Percentiles rank a stretch among this genome's conserved stretches.
phyloP scores from a whole-genome alignment of 2,888 invertebrate genomes.

The Opisthograptis luteolata region DNA sequence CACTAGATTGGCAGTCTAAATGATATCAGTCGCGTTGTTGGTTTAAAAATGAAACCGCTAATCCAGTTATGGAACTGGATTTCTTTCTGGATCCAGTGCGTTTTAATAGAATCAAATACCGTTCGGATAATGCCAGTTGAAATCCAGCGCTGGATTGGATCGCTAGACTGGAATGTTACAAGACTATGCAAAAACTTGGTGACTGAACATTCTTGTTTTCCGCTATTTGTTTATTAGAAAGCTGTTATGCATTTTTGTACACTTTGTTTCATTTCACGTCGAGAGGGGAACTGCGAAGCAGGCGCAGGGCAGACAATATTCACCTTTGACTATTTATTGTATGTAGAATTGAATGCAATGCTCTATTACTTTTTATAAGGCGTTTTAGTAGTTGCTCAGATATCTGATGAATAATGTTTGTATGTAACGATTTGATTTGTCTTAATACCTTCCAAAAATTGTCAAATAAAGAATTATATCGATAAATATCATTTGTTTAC shows the following conservation, averaged over 20 bases:
- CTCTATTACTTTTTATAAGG: conserved; percentile 1
- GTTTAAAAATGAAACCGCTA: too few species aligned
- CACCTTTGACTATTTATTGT: background rate
- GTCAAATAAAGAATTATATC: conserved; percentile 52
- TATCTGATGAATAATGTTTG: conserved; percentile 5
- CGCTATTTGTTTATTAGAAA: conserved; percentile 26
- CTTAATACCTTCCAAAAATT: conserved; percentile 3
- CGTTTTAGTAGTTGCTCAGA: conserved; percentile 5
- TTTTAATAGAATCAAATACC: too few species aligned
- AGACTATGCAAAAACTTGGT: too few species aligned
- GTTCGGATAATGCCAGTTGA: too few species aligned
- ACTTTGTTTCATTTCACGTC: conserved; percentile 2
- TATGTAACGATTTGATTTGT: conserved; percentile 3
- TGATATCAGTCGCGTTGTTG: too few species aligned
- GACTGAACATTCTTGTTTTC: conserved; percentile 17
- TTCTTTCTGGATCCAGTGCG: too few species aligned
- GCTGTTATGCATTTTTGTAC: conserved; percentile 3
- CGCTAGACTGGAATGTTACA: too few species aligned
- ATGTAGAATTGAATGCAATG: background rate
- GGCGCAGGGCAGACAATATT: conserved; percentile 1
- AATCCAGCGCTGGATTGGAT: too few species aligned
- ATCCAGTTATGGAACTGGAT: too few species aligned
- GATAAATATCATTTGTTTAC: conserved; percentile 69
- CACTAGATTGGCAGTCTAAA: too few species aligned
- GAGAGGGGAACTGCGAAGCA: background rate